phyloP scores from a whole-genome alignment of 2,888 invertebrate species.

The Andrena hattorfiana region DNA sequence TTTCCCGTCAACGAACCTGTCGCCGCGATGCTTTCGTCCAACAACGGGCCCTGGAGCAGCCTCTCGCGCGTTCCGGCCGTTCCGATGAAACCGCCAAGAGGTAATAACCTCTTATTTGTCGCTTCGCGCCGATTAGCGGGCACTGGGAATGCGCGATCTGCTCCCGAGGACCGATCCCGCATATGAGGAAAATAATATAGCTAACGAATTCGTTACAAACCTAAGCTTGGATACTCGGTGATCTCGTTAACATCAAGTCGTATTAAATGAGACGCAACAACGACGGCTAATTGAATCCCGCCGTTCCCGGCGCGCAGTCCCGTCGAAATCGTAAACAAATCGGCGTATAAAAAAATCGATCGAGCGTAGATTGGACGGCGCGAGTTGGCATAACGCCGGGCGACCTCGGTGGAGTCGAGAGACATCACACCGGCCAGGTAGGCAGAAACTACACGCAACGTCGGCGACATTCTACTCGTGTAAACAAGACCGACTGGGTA shows the following conservation, averaged over 20 bases:
- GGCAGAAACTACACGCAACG: neutral
- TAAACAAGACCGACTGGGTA: slow-evolving; percentile 10
- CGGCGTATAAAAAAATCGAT: slow-evolving; percentile 3
- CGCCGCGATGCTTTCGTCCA: slow-evolving; percentile 53
- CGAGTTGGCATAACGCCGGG: slow-evolving; percentile 26
- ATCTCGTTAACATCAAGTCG: too few species aligned
- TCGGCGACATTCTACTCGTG: slow-evolving; percentile 18
- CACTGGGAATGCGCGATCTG: neutral
- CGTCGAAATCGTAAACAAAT: neutral
- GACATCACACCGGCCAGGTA: neutral
- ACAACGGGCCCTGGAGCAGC: slow-evolving; percentile 8
- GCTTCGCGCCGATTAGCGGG: slow-evolving; percentile 61
- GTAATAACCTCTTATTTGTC: slow-evolving; percentile 67
- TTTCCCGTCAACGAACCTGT: slow-evolving; percentile 69
- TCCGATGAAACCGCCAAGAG: slow-evolving; percentile 15
- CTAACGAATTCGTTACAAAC: too few species aligned
- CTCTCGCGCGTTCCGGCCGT: neutral
- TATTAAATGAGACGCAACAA: neutral
- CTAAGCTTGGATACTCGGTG: too few species aligned
- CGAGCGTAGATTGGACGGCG: neutral
- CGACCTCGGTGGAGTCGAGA: neutral
- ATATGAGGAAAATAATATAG: neutral
- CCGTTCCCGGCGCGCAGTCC: neutral
- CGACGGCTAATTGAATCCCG: neutral
- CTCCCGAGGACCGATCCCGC: neutral